Evolutionary conservation across 2,113 vertebrate species (phyloP).

Genomic region (Hypocryptadius cinnamomeus): DNA sequence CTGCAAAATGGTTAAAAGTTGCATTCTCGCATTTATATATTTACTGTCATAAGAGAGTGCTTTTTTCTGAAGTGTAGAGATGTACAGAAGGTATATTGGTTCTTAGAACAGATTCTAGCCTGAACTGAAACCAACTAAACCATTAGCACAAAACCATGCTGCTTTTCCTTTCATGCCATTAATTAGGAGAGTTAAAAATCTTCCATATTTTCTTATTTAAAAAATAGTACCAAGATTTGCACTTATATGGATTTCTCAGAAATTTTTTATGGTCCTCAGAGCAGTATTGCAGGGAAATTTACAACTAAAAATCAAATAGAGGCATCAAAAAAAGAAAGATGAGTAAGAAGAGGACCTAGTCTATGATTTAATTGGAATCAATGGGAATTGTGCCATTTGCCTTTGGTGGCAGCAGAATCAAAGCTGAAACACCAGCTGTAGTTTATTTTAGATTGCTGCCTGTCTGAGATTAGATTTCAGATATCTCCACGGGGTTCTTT

Average conservation of each 20-base stretch:
- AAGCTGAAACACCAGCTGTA: constrained; percentile 18
- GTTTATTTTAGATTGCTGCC: constrained; percentile 40
- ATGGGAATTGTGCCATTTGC: constrained; percentile 41
- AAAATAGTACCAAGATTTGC: neutral
- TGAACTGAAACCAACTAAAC: neutral
- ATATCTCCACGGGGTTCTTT: neutral
- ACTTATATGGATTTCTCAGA: neutral
- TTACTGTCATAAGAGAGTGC: neutral
- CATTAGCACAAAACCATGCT: neutral
- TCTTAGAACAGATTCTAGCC: neutral
- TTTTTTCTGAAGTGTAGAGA: neutral
- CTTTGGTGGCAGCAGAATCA: constrained; percentile 27
- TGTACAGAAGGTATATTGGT: neutral
- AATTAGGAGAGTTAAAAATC: neutral
- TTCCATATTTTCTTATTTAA: neutral
- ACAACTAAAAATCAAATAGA: neutral
- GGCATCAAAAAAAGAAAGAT: neutral
- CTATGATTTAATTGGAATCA: constrained; percentile 30
- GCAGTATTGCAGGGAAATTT: neutral
- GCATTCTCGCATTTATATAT: neutral
- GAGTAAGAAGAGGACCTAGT: neutral
- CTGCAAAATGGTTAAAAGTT: neutral
- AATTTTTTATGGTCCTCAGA: neutral
- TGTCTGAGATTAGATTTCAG: constrained; percentile 19
- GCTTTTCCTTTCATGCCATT: neutral